These are phyloP conservation scores for Bostrychus sinensis DNA, from an alignment of 2,113 vertebrate genomes.

Conservation along the genomic window DNA sequence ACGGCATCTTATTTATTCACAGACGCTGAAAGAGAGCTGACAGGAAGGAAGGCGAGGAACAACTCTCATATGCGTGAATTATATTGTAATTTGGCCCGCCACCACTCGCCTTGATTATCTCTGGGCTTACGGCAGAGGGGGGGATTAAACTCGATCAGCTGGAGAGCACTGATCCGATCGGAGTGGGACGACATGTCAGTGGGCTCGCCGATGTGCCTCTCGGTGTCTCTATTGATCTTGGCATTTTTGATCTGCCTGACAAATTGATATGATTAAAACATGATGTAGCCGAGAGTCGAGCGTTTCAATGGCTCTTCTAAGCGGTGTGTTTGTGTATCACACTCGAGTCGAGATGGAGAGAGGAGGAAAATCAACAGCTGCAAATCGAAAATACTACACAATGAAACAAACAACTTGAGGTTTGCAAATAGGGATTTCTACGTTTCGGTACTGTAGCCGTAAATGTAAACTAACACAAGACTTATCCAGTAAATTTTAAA, in stretches of 20 bases:
- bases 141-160: constrained; percentile 40
- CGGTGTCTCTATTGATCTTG: constrained; percentile 37
- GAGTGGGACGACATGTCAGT: constrained; percentile 30
- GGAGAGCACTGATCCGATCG: constrained; percentile 33
- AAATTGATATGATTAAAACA: constrained; percentile 56
- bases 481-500: too few species aligned
- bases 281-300: constrained; percentile 10
- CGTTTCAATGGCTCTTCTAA: background rate
- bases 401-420: too few species aligned
- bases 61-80: constrained; percentile 39
- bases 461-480: too few species aligned
- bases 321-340: background rate
- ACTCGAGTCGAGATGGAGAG: background rate
- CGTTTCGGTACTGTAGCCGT: too few species aligned
- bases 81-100: constrained; percentile 44
- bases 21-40: constrained; percentile 25
- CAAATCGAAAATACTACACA: background rate
- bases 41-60: constrained; percentile 18
- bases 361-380: background rate
- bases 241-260: constrained; percentile 28
- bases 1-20: constrained; percentile 34
- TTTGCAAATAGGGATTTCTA: background rate
- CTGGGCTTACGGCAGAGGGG: constrained; percentile 21
- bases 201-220: constrained; percentile 2
- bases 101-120: constrained; percentile 40